A percentile compares a stretch with the other conserved stretches of the same genome.
These are phyloP conservation scores for Lucilia cuprina DNA, from an alignment of 1,140 invertebrate species.

Conservation along the genomic window DNA sequence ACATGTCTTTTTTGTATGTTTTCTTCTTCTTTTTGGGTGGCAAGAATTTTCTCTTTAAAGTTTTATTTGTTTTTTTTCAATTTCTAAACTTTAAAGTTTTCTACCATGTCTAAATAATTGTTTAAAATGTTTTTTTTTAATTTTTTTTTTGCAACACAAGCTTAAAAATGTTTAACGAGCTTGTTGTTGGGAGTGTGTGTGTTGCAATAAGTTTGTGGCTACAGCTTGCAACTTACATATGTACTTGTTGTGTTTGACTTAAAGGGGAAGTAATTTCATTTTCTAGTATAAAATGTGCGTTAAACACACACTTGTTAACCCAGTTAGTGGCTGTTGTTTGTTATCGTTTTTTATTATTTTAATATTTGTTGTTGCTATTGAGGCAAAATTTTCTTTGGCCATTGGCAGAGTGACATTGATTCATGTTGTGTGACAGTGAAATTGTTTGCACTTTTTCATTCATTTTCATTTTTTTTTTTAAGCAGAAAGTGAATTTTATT, in stretches of 20 bases:
- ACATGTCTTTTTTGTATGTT: background rate
- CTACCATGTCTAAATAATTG: background rate
- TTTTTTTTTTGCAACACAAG: background rate
- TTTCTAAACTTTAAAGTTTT: background rate
- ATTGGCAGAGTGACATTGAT: constrained; percentile 17
- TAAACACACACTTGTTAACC: constrained; percentile 29
- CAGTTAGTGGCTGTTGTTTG: constrained; percentile 1
- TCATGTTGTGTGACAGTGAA: constrained; percentile 17
- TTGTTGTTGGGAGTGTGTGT: background rate
- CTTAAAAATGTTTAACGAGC: background rate
- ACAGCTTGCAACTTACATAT: background rate
- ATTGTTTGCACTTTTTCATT: background rate
- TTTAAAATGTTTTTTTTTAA: background rate
- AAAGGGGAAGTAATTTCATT: constrained; percentile 23
- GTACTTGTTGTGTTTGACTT: background rate
- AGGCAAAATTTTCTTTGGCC: background rate
- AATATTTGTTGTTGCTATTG: background rate
- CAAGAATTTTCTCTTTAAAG: background rate
- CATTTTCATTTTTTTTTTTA: background rate
- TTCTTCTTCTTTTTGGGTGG: background rate
- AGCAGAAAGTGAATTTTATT: background rate
- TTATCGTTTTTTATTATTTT: background rate
- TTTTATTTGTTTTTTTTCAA: background rate
- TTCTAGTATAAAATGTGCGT: constrained; percentile 22
- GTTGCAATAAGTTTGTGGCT: background rate